Conservation (phyloP, 2,888 invertebrate genomes). For the Trissolcus brochymenae region DNA sequence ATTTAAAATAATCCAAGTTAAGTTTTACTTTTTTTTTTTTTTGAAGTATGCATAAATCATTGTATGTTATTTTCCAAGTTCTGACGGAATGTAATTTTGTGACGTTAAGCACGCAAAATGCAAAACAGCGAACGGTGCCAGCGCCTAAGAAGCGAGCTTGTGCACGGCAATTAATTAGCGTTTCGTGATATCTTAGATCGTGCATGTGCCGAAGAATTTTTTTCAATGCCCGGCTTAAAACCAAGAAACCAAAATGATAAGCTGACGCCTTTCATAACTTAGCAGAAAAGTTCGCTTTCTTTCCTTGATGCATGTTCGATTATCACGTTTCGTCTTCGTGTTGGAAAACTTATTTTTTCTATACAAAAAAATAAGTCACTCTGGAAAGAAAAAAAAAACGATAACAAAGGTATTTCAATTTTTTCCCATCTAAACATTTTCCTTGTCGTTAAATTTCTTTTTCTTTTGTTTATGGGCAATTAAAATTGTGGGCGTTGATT, state of each 20-base stretch:
- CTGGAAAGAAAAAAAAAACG: too few relatives aligned
- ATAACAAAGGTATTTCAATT: too few relatives aligned
- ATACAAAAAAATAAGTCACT: too few relatives aligned
- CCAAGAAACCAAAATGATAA: constrained; percentile 65
- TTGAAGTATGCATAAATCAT: constrained; percentile 69
- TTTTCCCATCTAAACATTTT: too few relatives aligned
- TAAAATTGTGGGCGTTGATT: too few relatives aligned
- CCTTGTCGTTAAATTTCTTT: too few relatives aligned
- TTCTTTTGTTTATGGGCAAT: too few relatives aligned
- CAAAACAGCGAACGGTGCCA: constrained; percentile 64
- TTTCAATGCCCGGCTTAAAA: constrained; percentile 53
- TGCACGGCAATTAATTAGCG: constrained; percentile 73
- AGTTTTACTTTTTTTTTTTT: not conserved
- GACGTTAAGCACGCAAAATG: constrained; percentile 73
- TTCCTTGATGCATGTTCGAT: constrained; percentile 45
- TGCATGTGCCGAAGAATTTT: constrained; percentile 70
- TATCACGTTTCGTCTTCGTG: constrained; percentile 47
- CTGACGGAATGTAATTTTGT: constrained; percentile 73
- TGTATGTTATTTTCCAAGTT: constrained; percentile 69
- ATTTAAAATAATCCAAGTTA: constrained; percentile 9
- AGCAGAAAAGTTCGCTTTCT: constrained; percentile 54
- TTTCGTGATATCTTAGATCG: constrained; percentile 70
- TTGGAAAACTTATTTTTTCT: constrained; percentile 38
- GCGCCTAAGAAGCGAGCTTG: constrained; percentile 62
- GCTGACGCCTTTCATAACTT: constrained; percentile 64